Percentiles rank a stretch among this genome's conserved stretches.
phyloP scores from a whole-genome alignment of 2,888 invertebrate genomes.

The Alloplasta piceator region DNA sequence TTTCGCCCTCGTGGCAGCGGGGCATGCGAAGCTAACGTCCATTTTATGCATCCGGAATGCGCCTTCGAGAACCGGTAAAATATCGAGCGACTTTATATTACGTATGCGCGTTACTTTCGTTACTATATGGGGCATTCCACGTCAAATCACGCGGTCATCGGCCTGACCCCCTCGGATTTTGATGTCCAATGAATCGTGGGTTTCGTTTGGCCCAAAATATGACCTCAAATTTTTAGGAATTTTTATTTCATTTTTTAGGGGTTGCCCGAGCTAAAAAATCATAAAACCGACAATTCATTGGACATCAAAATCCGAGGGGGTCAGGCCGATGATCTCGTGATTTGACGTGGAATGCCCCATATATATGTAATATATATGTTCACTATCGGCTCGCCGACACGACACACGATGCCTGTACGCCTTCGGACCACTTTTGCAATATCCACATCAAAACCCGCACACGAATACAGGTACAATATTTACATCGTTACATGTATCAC shows the following conservation, averaged over 20 bases:
- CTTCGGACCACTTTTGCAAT: conserved; percentile 40
- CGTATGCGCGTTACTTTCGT: conserved; percentile 69
- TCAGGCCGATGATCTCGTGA: no score
- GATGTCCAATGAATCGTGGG: no score
- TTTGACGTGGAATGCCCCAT: no score
- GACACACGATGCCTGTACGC: conserved; percentile 52
- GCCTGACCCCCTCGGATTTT: no score
- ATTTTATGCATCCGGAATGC: conserved; percentile 80
- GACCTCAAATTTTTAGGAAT: no score
- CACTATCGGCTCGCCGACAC: conserved; percentile 55
- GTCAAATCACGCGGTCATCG: no score
- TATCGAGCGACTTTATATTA: conserved; percentile 78
- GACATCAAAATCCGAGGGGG: no score
- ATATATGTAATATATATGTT: conserved; percentile 9
- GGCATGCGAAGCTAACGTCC: conserved; percentile 78
- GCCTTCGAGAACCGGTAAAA: conserved; percentile 77
- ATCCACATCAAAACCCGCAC: conserved; percentile 30
- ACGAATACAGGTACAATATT: conserved; percentile 19
- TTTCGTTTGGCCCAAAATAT: no score
- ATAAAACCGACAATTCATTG: no score
- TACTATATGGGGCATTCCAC: no score
- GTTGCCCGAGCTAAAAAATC: no score
- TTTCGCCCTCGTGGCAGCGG: conserved; percentile 62
- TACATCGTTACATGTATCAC: conserved; percentile 36
- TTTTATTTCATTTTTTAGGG: no score